Evolutionary conservation across 2,888 invertebrate species (phyloP).

Genomic region (Timema cristinae): DNA sequence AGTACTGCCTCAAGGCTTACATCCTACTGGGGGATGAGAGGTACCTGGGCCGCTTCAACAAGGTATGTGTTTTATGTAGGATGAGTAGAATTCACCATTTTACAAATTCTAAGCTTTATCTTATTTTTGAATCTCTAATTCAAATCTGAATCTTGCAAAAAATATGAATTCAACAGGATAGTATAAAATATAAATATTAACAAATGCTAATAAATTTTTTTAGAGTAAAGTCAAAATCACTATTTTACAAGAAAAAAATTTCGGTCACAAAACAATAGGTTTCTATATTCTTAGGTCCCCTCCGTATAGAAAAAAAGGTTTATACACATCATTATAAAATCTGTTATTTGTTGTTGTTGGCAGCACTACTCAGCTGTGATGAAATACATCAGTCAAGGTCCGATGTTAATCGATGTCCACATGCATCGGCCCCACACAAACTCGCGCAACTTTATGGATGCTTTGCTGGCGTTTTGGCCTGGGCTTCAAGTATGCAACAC

Average conservation of each 20-base stretch:
- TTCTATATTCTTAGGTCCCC: background rate
- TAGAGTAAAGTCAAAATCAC: too few relatives aligned
- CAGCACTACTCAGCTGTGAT: constrained; percentile 93
- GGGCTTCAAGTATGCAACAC: constrained; percentile 76
- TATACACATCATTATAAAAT: background rate
- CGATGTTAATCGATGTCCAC: constrained; percentile 90
- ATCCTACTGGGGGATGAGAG: constrained; percentile 91
- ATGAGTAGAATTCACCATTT: too few relatives aligned
- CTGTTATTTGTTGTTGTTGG: constrained; percentile 31
- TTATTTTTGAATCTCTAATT: too few relatives aligned
- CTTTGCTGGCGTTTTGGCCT: constrained; percentile 96
- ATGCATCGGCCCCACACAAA: constrained; percentile 95
- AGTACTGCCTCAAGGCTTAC: constrained; percentile 96
- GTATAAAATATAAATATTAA: too few relatives aligned
- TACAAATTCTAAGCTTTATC: too few relatives aligned
- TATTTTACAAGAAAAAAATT: background rate
- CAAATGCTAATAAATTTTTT: too few relatives aligned
- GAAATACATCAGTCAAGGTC: constrained; percentile 96
- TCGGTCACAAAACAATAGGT: background rate
- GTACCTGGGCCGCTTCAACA: constrained; percentile 88
- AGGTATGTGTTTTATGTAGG: constrained; percentile 36
- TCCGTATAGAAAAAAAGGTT: background rate
- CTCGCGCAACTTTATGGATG: constrained; percentile 96
- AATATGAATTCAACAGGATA: too few relatives aligned
- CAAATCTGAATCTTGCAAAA: too few relatives aligned